Evolutionary conservation across 1,140 invertebrate genomes (phyloP), one percentile per base, ranked within the genome.

Genomic region (Zaprionus camerounensis): DNA sequence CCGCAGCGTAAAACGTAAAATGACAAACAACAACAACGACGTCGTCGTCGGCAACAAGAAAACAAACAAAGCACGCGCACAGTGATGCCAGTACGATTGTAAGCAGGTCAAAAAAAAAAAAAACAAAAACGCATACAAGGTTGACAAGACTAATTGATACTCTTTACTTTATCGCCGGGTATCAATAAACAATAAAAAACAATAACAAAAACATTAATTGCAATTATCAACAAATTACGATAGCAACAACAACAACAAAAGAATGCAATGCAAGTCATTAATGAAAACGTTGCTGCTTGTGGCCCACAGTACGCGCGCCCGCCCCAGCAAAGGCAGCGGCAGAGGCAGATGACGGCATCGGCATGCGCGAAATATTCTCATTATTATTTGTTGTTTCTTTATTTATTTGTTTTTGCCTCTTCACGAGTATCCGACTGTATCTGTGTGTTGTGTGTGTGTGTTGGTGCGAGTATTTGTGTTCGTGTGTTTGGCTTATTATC

Each of bases 271-370:
- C 17, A 20, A 64, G 38, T 66, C 36, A 65, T 61, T 55, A 76
- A 76, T 76, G 69, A 61, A 71, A 61, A 66, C 41, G 41, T 17
- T 2, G n/a, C 2, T 46, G 41, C 41, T 20, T 72, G 66, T 26
- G 70, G 26, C 65, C 69, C 71, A 78, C 78, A 75, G 78, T 79
- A 49, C 46, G 34, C 31, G 36, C 41, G 41, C 41, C 41, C 41
- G 41, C 41, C 20, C 46, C 17, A 11, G 20, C 46, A 41, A 15
- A 6, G 4, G 26, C 38, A 55, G 31, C 26, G 56, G 20, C 31
- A 31, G 46, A 15, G 38, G 31, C 71, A 78, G 84, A 87, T 85
- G 82, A 85, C 82, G 82, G 80, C 82, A 85, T 85, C 83, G 80
- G 81, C 79, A 78, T 84, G 81, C 64, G 81, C 81, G 58, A 84